Evolutionary conservation across 2,797 vertebrate species (phyloP), one percentile per base, ranked within the genome.

Genomic region (Sebastes nivosus): DNA sequence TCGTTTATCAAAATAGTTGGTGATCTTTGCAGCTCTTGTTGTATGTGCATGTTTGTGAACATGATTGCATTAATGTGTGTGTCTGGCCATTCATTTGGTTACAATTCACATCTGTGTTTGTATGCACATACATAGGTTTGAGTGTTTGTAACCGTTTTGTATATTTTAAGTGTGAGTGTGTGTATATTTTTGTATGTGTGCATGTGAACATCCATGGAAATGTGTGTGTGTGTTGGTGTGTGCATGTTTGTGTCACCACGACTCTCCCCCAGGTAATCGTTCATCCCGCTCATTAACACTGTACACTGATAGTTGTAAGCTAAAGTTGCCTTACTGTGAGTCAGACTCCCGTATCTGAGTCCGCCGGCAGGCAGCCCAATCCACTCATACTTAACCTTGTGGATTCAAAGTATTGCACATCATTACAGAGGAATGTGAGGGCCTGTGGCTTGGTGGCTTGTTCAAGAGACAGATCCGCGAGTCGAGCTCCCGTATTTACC

Each of bases 351-450:
- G 22, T 81, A 84, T 83, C 57, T 58, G n/a, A 78, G 82, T 84
- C 79, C 20, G 59, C 75, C 75, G 66, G 77, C 71, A 82, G 85
- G 77, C 81, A 85, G 77, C 80, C 70, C 80, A 67, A 84, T 90
- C 79, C 78, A 46, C 75, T 87, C 71, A 75, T 75, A 83, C 86
- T 79, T 87, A 80, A 91, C 86, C 89, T 83, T 81, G 80, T 88
- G 87, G 77, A 88, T 87, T 82, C 80, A 85, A 80, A 85, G 89
- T 83, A 83, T 90, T 90, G 85, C 82, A 90, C 82, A 81, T 92
- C 85, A 88, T 89, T 93, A 88, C 32, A 69, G 79, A 87, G 84
- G 80, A 90, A 93, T 90, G 85, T 83, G 82, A 72, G 65, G 57
- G 82, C 77, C 81, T 84, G 81, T 81, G 79, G 81, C 82, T 83